These are phyloP conservation scores for Malacoctenus gilli DNA, from an alignment of 2,797 vertebrate species.

Conservation along the genomic window DNA sequence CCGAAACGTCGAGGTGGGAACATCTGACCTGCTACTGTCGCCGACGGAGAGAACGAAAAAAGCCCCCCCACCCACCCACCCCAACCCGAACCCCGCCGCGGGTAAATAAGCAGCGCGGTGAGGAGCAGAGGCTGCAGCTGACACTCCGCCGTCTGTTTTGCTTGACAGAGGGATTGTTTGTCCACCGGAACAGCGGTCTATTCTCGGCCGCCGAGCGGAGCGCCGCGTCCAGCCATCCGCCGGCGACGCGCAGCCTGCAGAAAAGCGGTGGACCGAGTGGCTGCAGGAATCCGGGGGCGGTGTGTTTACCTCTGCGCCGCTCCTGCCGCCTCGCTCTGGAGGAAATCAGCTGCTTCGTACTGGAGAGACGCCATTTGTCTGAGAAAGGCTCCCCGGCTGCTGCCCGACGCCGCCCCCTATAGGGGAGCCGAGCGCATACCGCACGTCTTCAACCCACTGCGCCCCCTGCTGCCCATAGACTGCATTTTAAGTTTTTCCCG, in stretches of 20 bases:
- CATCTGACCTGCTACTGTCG: slow-evolving; percentile 61
- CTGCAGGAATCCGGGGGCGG: slow-evolving; percentile 42
- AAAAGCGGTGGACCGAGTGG: not conserved
- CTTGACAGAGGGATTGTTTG: slow-evolving; percentile 41
- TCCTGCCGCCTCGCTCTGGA: slow-evolving; percentile 54
- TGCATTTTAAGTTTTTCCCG: too few species aligned
- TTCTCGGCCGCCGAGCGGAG: slow-evolving; percentile 8
- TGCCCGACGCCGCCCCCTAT: slow-evolving; percentile 38
- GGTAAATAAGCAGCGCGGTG: slow-evolving; percentile 2
- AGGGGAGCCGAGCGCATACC: too few species aligned
- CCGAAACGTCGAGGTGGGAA: slow-evolving; percentile 46
- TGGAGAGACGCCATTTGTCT: slow-evolving; percentile 82
- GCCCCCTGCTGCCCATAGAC: too few species aligned
- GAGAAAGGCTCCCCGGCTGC: slow-evolving; percentile 44
- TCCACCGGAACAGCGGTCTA: slow-evolving; percentile 31
- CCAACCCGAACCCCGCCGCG: not conserved
- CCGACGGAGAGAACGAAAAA: slow-evolving; percentile 32
- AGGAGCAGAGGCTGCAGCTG: slow-evolving; percentile 43
- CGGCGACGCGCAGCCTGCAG: slow-evolving; percentile 5
- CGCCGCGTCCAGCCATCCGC: slow-evolving; percentile 38
- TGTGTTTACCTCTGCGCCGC: slow-evolving; percentile 66
- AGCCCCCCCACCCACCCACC: too few species aligned
- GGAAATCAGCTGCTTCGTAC: slow-evolving; percentile 74
- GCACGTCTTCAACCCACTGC: too few species aligned
- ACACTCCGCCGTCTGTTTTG: slow-evolving; percentile 19